phyloP scores from a whole-genome alignment of 2,797 vertebrate genomes.

The Argya squamiceps region DNA sequence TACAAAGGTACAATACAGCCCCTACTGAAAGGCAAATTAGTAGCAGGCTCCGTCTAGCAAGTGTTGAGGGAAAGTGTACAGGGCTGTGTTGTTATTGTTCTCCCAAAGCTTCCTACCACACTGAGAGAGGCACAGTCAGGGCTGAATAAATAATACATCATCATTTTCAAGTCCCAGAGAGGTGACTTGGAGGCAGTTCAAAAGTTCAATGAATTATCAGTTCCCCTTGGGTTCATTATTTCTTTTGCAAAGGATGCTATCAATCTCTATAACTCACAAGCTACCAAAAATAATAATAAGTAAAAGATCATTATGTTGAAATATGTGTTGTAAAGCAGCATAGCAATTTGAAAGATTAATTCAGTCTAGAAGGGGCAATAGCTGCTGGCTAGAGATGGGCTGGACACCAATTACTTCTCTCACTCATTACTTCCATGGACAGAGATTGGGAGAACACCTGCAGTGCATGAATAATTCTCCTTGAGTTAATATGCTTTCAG shows the following conservation, averaged over 20 bases:
- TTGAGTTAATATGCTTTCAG: conserved; percentile 54
- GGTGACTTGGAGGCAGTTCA: conserved; percentile 54
- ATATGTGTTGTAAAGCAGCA: conserved; percentile 54
- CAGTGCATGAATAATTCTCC: conserved; percentile 65
- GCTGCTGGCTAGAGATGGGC: conserved; percentile 53
- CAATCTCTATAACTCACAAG: conserved; percentile 46
- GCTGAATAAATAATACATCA: conserved; percentile 62
- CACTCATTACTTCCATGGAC: conserved; percentile 40
- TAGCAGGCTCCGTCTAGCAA: not conserved
- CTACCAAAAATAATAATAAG: conserved; percentile 62
- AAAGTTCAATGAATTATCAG: conserved; percentile 60
- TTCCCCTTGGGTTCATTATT: conserved; percentile 43
- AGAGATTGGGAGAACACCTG: conserved; percentile 52
- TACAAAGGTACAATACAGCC: not conserved
- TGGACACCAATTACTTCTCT: conserved; percentile 65
- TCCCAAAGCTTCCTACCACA: not conserved
- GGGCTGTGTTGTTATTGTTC: not conserved
- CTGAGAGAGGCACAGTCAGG: conserved; percentile 4
- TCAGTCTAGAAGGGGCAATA: conserved; percentile 61
- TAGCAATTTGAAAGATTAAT: conserved; percentile 65
- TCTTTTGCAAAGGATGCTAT: conserved; percentile 56
- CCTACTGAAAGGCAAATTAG: not conserved
- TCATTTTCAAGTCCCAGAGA: conserved; percentile 41
- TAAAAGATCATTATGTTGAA: conserved; percentile 64
- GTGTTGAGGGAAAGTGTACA: not conserved